Percentiles rank a stretch among this genome's conserved stretches.
phyloP scores from a whole-genome alignment of 2,113 vertebrate genomes.

The Oncorhynchus nerka region DNA sequence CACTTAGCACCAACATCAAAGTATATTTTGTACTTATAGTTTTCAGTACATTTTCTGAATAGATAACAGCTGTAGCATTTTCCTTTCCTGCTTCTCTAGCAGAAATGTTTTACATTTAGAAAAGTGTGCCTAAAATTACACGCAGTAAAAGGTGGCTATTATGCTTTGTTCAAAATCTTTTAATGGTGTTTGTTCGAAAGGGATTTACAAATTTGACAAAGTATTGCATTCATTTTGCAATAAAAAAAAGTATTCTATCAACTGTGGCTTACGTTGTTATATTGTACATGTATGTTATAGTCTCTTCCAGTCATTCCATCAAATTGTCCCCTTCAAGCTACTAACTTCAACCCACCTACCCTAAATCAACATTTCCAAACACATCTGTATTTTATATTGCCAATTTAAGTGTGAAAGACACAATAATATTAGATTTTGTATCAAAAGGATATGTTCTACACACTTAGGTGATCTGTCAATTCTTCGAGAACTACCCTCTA shows the following conservation, averaged over 20 bases:
- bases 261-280: background rate
- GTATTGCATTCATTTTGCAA: conserved; percentile 33
- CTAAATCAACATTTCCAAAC: no score
- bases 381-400: no score
- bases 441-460: no score
- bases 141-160: conserved; percentile 17
- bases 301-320: background rate
- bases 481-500: no score
- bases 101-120: conserved; percentile 15
- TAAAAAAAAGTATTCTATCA: conserved; percentile 37
- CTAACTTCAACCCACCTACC: background rate
- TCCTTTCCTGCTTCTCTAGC: background rate
- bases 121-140: conserved; percentile 20
- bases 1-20: conserved; percentile 94
- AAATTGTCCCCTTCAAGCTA: conserved; percentile 1
- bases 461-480: no score
- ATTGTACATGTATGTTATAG: background rate
- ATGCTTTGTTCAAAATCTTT: conserved; percentile 30
- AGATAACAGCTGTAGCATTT: background rate
- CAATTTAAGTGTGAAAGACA: no score
- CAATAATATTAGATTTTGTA: no score
- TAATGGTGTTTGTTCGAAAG: conserved; percentile 33
- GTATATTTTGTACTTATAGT: conserved; percentile 34
- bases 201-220: conserved; percentile 24
- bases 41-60: background rate